Conservation (phyloP, 2,888 invertebrate species). For the Rugalucina vietnamica region DNA sequence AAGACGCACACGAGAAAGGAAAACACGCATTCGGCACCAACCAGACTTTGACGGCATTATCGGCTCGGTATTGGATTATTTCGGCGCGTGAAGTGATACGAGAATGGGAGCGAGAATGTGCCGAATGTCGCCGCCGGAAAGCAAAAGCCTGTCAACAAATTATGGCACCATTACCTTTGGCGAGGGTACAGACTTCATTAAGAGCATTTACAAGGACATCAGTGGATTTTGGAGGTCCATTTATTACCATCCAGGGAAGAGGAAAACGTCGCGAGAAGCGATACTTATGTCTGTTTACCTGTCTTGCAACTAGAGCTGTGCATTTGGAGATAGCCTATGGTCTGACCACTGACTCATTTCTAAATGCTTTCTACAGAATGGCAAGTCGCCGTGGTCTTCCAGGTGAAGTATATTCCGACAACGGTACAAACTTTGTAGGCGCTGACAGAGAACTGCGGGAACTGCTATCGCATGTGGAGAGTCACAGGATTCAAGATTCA, state of each 20-base stretch:
- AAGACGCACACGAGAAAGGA: slow-evolving; percentile 39
- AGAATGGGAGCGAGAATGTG: slow-evolving; percentile 41
- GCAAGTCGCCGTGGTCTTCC: slow-evolving; percentile 50
- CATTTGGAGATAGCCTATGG: slow-evolving; percentile 53
- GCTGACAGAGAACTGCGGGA: slow-evolving; percentile 33
- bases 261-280: slow-evolving; percentile 49
- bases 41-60: slow-evolving; percentile 34
- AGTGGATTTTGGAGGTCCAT: no score
- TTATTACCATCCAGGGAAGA: no score
- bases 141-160: slow-evolving; percentile 33
- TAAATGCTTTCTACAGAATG: slow-evolving; percentile 52
- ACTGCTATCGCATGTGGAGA: slow-evolving; percentile 21
- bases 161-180: slow-evolving; percentile 44
- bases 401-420: slow-evolving; percentile 43
- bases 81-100: slow-evolving; percentile 52
- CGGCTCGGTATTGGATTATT: slow-evolving; percentile 47
- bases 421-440: slow-evolving; percentile 56
- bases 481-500: slow-evolving; percentile 18
- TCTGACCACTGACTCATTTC: slow-evolving; percentile 50
- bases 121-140: slow-evolving; percentile 26
- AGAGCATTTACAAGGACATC: slow-evolving; percentile 41
- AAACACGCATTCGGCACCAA: slow-evolving; percentile 49
- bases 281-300: slow-evolving; percentile 60
- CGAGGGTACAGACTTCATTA: slow-evolving; percentile 12
- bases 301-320: slow-evolving; percentile 46